These are phyloP conservation scores for Elephas maximus DNA, from an alignment of 2,113 vertebrate species.

Conservation along the genomic window DNA sequence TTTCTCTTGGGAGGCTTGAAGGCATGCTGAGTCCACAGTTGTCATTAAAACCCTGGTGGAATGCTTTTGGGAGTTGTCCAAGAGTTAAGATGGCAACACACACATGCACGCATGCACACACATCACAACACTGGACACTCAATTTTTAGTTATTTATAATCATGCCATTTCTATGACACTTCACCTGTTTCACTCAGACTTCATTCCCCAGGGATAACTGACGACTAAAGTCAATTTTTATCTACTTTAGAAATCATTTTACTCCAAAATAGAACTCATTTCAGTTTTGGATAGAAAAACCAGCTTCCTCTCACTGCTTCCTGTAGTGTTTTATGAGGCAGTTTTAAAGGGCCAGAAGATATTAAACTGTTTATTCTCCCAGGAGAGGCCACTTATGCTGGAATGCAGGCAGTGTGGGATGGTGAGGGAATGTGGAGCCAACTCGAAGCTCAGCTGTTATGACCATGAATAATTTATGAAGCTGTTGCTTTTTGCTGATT, in stretches of 20 bases:
- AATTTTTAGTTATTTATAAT: neutral
- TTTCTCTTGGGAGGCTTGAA: neutral
- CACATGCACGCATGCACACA: neutral
- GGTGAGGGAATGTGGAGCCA: neutral
- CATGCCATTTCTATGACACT: neutral
- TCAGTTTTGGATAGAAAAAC: slow-evolving; percentile 8
- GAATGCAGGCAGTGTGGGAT: neutral
- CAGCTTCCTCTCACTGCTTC: neutral
- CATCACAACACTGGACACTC: neutral
- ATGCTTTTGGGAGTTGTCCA: neutral
- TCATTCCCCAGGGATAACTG: neutral
- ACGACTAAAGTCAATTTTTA: slow-evolving; percentile 2
- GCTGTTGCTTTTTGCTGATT: neutral
- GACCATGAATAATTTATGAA: neutral
- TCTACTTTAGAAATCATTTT: slow-evolving; percentile 33
- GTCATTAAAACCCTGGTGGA: neutral
- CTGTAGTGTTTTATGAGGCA: neutral
- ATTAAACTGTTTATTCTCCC: neutral
- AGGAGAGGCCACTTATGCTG: neutral
- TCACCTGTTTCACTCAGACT: slow-evolving; percentile 1
- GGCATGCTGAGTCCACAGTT: neutral
- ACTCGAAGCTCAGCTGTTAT: neutral
- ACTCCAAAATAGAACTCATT: slow-evolving; percentile 4
- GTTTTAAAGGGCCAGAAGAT: neutral
- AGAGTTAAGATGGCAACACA: no score